These are phyloP conservation scores for Drosophila differens DNA, from an alignment of 2,888 invertebrate genomes.

Conservation along the genomic window DNA sequence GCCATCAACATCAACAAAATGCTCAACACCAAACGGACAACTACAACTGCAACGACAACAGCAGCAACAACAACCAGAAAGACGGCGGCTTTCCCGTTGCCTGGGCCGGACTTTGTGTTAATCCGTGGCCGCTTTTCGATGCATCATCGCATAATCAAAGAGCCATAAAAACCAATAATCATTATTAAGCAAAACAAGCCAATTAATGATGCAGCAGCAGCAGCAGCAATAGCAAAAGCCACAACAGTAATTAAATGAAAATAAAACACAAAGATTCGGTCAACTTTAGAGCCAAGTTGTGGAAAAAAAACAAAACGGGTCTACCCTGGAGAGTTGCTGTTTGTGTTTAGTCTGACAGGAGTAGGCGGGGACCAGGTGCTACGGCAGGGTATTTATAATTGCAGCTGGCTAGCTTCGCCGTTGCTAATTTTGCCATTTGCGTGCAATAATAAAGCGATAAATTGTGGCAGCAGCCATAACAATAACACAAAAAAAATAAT, in stretches of 20 bases:
- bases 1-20: constrained; percentile 72
- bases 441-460: constrained; percentile 73
- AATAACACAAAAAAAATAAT: not conserved
- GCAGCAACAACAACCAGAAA: not conserved
- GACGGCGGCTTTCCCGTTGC: constrained; percentile 52
- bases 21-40: constrained; percentile 57
- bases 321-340: constrained; percentile 41
- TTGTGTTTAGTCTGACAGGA: not conserved
- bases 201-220: constrained; percentile 66
- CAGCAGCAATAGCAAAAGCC: constrained; percentile 26
- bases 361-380: not conserved
- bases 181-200: constrained; percentile 81
- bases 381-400: constrained; percentile 44
- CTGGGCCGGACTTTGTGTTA: constrained; percentile 48
- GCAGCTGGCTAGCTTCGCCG: constrained; percentile 40
- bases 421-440: constrained; percentile 74
- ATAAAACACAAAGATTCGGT: constrained; percentile 76
- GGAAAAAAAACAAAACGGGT: constrained; percentile 55
- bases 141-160: constrained; percentile 81
- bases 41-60: not conserved
- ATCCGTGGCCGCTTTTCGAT: constrained; percentile 67
- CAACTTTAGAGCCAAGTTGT: constrained; percentile 50
- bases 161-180: constrained; percentile 80
- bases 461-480: constrained; percentile 47
- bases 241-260: constrained; percentile 76